Base-by-base conservation (phyloP, 2,888 invertebrate species). In the Andrena chrysosceles region DNA sequence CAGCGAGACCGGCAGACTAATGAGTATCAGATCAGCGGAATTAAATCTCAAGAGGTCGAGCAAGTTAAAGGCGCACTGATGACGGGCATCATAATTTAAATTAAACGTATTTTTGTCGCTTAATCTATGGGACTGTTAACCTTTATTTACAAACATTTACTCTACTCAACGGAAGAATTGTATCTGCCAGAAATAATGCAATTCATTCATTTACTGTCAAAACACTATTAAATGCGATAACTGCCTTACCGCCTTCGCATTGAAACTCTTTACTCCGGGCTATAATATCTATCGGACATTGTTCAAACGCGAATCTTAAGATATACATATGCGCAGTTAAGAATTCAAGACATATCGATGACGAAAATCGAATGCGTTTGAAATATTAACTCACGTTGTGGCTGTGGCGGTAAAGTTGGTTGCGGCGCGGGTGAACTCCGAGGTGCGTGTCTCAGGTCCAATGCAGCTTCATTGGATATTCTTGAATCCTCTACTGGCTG, bases 381-480 rank as follows among this genome's bases (percentile, higher is more conserved):
- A 23, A 52, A 20, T 7, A n/a, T n/a, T n/a, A 26, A 72, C 87
- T 86, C 77, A 92, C 93, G 92, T 91, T 92, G 91, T 59, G 93
- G 88, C 77, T 92, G 93, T n/a, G 92, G 89, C 75, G 91, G 91
- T 85, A 92, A 83, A 42, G 89, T 77, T 62, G 93, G 85, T 81
- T 91, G 92, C 13, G 92, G 91, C 20, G 90, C 89, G 6, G 93
- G 93, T n/a, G 93, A 93, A 70, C 84, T 91, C 56, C 92, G 90
- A 23, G 93, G 93, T 72, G 92, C 93, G 60, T 93, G 92, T 90
- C 93, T 90, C 62, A 93, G 85, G 85, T 93, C 93, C 76, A 93
- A 81, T 23, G 93, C 93, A 49, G 93, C 92, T 78, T 93, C 93
- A 71, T 88, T 91, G 13, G 91, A 89, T 77, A 90, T 87, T 87